Conservation (phyloP, 2,113 vertebrate genomes). For the Saguinus midas region DNA sequence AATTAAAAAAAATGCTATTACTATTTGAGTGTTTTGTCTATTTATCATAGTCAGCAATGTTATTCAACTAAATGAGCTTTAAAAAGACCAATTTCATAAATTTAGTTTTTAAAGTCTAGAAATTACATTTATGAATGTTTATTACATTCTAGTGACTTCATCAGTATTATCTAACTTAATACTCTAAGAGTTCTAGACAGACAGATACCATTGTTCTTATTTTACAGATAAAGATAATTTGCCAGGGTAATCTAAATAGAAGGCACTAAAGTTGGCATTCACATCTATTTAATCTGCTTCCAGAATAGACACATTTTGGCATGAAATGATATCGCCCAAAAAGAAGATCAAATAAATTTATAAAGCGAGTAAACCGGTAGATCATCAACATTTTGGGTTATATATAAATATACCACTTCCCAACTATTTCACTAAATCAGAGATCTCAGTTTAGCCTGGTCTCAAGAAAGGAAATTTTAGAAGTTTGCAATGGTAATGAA, state of each 20-base stretch:
- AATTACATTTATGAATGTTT: neutral
- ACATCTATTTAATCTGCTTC: neutral
- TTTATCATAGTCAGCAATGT: neutral
- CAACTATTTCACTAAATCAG: neutral
- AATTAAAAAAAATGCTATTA: neutral
- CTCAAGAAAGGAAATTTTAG: neutral
- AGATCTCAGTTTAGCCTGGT: neutral
- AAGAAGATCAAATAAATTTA: neutral
- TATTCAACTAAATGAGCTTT: neutral
- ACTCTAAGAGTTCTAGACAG: neutral
- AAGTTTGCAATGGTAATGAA: slow-evolving; percentile 24
- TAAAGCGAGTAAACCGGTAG: neutral
- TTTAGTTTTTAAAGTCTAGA: neutral
- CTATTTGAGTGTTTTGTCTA: neutral
- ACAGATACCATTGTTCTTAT: neutral
- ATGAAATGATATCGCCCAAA: neutral
- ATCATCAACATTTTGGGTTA: neutral
- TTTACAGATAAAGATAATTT: neutral
- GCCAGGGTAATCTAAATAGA: neutral
- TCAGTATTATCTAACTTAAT: neutral
- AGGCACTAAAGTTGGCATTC: neutral
- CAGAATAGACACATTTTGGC: neutral
- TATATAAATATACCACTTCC: neutral
- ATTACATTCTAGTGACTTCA: neutral
- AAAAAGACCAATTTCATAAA: neutral